phyloP scores from a whole-genome alignment of 2,797 vertebrate species.

The Hoplostethus mediterraneus region DNA sequence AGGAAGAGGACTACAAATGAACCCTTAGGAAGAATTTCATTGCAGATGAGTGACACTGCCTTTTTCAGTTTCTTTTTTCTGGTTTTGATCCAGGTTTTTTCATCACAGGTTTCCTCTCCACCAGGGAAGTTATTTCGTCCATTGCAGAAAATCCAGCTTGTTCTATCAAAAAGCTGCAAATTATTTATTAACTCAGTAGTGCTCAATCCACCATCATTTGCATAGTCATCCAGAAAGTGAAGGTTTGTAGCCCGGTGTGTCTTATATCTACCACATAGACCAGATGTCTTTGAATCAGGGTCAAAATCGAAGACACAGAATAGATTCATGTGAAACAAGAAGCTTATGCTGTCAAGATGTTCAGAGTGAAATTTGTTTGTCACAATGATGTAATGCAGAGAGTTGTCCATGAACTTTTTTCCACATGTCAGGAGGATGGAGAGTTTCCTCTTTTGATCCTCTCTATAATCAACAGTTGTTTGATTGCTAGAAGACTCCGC shows the following conservation, averaged over 20 bases:
- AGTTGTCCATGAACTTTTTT: constrained; percentile 73
- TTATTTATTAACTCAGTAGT: constrained; percentile 50
- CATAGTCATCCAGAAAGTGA: constrained; percentile 78
- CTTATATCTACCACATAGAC: constrained; percentile 73
- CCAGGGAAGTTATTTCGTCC: constrained; percentile 70
- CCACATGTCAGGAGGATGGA: constrained; percentile 69
- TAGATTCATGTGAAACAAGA: constrained; percentile 78
- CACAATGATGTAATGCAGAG: constrained; percentile 78
- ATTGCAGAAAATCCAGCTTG: constrained; percentile 85
- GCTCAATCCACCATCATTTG: constrained; percentile 55
- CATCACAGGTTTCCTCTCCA: constrained; percentile 74
- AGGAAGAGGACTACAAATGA: constrained; percentile 82
- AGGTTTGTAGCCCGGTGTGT: constrained; percentile 66
- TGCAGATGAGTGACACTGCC: constrained; percentile 77
- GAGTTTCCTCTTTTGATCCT: constrained; percentile 58
- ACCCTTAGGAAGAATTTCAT: constrained; percentile 60
- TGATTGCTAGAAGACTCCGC: constrained; percentile 63
- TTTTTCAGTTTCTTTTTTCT: constrained; percentile 80
- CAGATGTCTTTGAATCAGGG: constrained; percentile 74
- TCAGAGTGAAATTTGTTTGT: constrained; percentile 73
- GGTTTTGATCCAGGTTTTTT: constrained; percentile 74
- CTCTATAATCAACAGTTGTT: neutral
- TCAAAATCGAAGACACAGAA: constrained; percentile 87
- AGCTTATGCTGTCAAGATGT: constrained; percentile 63
- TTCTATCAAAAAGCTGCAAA: constrained; percentile 72